phyloP scores from a whole-genome alignment of 2,797 vertebrate genomes.

The Cichlasoma orientale region DNA sequence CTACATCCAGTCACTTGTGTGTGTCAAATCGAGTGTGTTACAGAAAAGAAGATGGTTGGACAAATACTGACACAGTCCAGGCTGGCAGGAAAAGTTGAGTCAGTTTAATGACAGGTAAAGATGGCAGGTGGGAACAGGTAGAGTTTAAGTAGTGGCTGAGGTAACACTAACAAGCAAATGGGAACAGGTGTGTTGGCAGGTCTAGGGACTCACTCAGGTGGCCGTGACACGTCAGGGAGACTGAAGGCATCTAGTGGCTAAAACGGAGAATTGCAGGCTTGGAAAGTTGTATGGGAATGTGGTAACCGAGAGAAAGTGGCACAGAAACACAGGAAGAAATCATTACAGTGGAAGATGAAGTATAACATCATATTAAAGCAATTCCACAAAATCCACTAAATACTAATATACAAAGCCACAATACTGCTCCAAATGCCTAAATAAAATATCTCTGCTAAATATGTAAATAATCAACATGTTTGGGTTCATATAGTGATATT shows the following conservation, averaged over 20 bases:
- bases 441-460: not conserved
- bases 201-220: not conserved
- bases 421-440: not conserved
- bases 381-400: not conserved
- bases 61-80: not conserved
- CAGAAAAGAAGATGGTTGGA: not conserved
- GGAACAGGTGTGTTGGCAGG: not conserved
- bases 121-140: constrained; percentile 12
- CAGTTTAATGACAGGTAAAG: constrained; percentile 11
- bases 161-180: not conserved
- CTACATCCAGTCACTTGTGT: not conserved
- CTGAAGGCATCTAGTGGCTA: constrained; percentile 5
- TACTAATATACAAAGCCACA: not conserved
- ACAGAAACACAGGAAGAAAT: too few relatives aligned
- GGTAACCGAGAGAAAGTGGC: not conserved
- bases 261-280: not conserved
- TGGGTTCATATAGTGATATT: not conserved
- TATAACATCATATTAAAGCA: not conserved
- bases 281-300: not conserved
- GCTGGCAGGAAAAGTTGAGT: constrained; percentile 10
- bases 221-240: not conserved
- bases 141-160: not conserved
- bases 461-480: not conserved
- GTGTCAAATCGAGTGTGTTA: constrained; percentile 3
- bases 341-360: not conserved